A percentile compares a stretch with the other conserved stretches of the same genome.
phyloP scores from a whole-genome alignment of 2,888 invertebrate species.

The Watsonalla cultraria region DNA sequence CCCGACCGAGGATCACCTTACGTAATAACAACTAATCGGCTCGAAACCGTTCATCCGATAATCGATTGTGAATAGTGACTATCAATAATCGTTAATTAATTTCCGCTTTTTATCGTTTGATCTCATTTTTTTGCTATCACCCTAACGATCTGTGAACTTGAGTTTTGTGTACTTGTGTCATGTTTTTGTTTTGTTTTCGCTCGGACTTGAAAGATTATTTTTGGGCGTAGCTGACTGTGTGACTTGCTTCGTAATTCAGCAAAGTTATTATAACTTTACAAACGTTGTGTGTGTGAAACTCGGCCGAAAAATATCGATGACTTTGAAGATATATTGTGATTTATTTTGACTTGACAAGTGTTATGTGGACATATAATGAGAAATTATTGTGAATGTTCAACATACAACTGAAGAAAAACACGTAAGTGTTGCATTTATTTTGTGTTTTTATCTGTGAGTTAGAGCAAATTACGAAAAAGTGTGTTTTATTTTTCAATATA shows the following conservation, averaged over 20 bases:
- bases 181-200: conserved; percentile 66
- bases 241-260: conserved; percentile 37
- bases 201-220: conserved; percentile 53
- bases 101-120: conserved; percentile 35
- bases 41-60: conserved; percentile 60
- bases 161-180: conserved; percentile 55
- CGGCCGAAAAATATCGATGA: conserved; percentile 30
- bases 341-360: conserved; percentile 45
- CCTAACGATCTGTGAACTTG: conserved; percentile 42
- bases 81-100: conserved; percentile 42
- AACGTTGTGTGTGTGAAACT: conserved; percentile 43
- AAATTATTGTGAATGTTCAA: conserved; percentile 37
- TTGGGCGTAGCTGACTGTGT: conserved; percentile 63
- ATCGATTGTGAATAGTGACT: conserved; percentile 71
- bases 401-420: conserved; percentile 27
- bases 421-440: conserved; percentile 40
- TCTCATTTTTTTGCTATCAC: conserved; percentile 27
- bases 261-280: conserved; percentile 32
- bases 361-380: conserved; percentile 46
- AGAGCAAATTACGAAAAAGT: conserved; percentile 14
- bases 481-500: conserved; percentile 7
- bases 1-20: conserved; percentile 55
- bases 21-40: conserved; percentile 70
- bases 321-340: conserved; percentile 40
- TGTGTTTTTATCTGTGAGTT: conserved; percentile 14